Base-by-base conservation (phyloP, 2,888 invertebrate species). In the Keiferia lycopersicella region DNA sequence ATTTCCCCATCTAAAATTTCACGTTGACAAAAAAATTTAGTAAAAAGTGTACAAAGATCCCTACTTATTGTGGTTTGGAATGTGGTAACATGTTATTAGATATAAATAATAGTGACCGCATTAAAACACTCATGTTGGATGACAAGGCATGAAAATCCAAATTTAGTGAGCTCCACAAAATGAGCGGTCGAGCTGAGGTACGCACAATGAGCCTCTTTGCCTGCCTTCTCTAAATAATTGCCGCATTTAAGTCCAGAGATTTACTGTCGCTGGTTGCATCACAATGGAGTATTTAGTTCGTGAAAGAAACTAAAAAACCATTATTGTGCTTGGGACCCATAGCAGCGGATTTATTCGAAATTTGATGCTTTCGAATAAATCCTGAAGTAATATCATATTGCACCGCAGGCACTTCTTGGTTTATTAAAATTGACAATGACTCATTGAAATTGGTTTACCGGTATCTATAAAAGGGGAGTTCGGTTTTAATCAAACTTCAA, bases 91-190 rank as follows among this genome's bases (percentile, higher is more conserved):
- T 77, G 75, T 75, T 80, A 81, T 80, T 78, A 80, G 77, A 75
- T 79, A 80, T 79, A 81, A 81, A 76, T 79, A 78, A 76, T 73
- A 76, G 67, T 69, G 69, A 78, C 76, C 77, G 78, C 75, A 84
- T 84, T 84, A 80, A 82, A 85, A 84, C 81, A 82, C 83, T 84
- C 81, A 80, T 78, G 82, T 79, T 72, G 78, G 82, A 87, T 88
- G 88, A 88, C 88, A 83, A 75, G 82, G 87, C 88, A 88, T 87
- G 87, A 88, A 87, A 84, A 84, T 84, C 81, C 79, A 81, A 87
- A 87, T 86, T 86, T 84, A 83, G 80, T 80, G 82, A 80, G 82
- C 83, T 81, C 83, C 79, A 79, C 78, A 73, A 73, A 71, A 75
- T 74, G 74, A 76, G 77, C 75, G 76, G 75, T 69, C 74, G 69